Percentiles rank a stretch among this genome's conserved stretches.
Evolutionary conservation across 2,797 vertebrate genomes (phyloP).

Genomic region (Melanotaenia nigrans): DNA sequence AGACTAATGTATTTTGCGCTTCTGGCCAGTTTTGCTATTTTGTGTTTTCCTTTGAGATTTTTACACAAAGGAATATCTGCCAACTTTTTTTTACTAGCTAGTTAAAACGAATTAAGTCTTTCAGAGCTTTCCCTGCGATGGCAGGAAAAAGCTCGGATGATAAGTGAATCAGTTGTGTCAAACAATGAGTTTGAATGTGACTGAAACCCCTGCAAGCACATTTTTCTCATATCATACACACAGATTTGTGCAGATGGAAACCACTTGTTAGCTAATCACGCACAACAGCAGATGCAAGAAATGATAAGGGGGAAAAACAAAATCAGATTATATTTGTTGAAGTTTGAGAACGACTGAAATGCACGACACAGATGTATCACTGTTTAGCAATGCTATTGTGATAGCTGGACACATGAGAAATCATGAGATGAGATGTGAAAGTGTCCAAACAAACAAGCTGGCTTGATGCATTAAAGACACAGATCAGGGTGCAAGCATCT

Average conservation of each 20-base stretch:
- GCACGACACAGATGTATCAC: not conserved
- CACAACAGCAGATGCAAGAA: not conserved
- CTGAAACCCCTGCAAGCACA: not conserved
- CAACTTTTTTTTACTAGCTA: not conserved
- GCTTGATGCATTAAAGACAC: not conserved
- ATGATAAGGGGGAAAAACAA: not conserved
- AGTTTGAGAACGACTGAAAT: not conserved
- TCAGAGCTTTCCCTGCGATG: not conserved
- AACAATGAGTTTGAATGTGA: not conserved
- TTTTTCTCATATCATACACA: not conserved
- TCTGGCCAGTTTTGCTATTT: not conserved
- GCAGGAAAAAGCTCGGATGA: not conserved
- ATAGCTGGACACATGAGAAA: not conserved
- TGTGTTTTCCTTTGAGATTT: not conserved
- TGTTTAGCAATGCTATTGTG: not conserved
- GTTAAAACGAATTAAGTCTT: not conserved
- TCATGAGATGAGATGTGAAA: not conserved
- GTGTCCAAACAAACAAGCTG: not conserved
- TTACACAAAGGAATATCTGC: not conserved
- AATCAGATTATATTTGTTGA: not conserved
- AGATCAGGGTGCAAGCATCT: not conserved
- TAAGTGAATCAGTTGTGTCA: not conserved
- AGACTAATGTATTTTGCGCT: not conserved
- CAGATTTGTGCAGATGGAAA: not conserved
- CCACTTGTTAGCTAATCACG: not conserved